Conservation (phyloP, 1,140 invertebrate species). For the Drusus annulatus region DNA sequence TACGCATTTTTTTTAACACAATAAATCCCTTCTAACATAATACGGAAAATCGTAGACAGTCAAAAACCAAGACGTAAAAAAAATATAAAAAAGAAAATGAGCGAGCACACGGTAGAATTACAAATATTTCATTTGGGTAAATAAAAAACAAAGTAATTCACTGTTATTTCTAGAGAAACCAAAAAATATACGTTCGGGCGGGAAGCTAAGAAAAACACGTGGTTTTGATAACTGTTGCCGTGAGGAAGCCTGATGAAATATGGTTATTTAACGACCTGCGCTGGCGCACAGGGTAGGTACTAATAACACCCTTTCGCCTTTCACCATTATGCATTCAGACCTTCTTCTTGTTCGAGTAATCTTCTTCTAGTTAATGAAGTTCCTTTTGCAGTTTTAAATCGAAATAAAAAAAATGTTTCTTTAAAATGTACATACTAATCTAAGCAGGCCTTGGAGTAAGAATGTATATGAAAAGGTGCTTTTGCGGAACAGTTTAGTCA, state of each 20-base stretch:
- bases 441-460: no score
- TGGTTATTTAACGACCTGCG: slow-evolving; percentile 53
- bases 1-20: no score
- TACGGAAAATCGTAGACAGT: no score
- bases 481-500: no score
- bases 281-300: slow-evolving; percentile 36
- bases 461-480: no score
- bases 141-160: background rate
- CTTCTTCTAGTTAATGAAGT: background rate
- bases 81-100: background rate
- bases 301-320: slow-evolving; percentile 39
- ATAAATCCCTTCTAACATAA: no score
- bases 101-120: background rate
- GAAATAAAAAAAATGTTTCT: no score
- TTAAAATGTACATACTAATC: no score
- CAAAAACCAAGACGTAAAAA: no score
- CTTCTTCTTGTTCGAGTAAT: background rate
- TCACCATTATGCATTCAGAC: slow-evolving; percentile 40
- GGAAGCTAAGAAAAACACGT: slow-evolving; percentile 41
- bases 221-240: slow-evolving; percentile 53
- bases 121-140: slow-evolving; percentile 4
- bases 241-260: slow-evolving; percentile 48
- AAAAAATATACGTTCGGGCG: background rate
- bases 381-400: no score
- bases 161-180: slow-evolving; percentile 4